Conservation (phyloP, 2,888 invertebrate genomes). For the Eupithecia pulchellata region DNA sequence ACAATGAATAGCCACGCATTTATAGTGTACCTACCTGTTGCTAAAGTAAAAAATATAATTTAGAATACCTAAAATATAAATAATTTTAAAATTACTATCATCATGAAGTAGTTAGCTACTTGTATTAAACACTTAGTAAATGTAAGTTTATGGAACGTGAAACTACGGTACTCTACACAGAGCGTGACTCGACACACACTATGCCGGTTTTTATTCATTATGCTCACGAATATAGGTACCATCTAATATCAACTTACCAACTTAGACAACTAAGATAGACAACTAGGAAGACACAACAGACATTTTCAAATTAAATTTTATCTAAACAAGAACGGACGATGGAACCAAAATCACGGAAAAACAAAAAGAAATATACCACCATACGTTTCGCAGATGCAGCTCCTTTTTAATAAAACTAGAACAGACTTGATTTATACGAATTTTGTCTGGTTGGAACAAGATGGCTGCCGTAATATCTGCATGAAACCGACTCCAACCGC, state of each 20-base stretch:
- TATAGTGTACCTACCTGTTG: too few relatives aligned
- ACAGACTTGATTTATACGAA: slow-evolving; percentile 70
- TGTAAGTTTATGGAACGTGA: not conserved
- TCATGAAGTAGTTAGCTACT: too few relatives aligned
- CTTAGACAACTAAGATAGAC: not conserved
- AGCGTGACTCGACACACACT: not conserved
- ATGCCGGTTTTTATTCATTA: not conserved
- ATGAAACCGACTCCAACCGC: slow-evolving; percentile 61
- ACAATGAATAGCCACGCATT: too few relatives aligned
- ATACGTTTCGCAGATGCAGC: slow-evolving; percentile 52
- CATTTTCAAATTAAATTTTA: not conserved
- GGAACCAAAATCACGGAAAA: slow-evolving; percentile 19
- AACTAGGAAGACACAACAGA: not conserved
- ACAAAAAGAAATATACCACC: slow-evolving; percentile 38
- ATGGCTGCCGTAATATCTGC: slow-evolving; percentile 73
- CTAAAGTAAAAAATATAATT: too few relatives aligned
- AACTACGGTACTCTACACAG: not conserved
- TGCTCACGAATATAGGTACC: not conserved
- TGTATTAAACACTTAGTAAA: not conserved
- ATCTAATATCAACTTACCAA: not conserved
- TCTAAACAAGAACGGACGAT: slow-evolving; percentile 16
- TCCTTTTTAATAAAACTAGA: slow-evolving; percentile 70
- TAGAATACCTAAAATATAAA: too few relatives aligned
- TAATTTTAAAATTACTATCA: too few relatives aligned
- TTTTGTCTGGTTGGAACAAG: slow-evolving; percentile 72